Conservation (phyloP, 2,113 vertebrate species). For the Lasiurus cinereus region DNA sequence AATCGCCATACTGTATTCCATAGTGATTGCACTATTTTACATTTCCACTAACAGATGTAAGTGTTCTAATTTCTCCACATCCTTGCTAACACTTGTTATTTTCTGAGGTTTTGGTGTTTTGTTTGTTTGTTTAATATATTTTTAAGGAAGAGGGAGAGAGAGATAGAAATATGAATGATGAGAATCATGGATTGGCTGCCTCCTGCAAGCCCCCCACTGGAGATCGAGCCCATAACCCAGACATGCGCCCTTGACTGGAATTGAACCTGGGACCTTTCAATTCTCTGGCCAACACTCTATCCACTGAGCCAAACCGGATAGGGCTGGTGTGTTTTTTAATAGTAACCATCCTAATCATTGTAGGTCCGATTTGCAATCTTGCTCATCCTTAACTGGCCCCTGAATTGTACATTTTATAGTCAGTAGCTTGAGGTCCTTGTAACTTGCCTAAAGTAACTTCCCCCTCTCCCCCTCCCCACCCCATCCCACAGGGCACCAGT, state of each 20-base stretch:
- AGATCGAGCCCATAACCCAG: too few species aligned
- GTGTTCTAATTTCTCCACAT: background rate
- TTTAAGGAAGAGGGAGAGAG: background rate
- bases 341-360: background rate
- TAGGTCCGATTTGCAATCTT: background rate
- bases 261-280: too few species aligned
- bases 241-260: too few species aligned
- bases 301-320: too few species aligned
- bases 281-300: too few species aligned
- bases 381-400: background rate
- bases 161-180: background rate
- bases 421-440: background rate
- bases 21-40: background rate
- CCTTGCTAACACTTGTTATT: background rate
- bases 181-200: too few species aligned
- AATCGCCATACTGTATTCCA: background rate
- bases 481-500: background rate
- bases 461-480: too few species aligned
- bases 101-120: background rate
- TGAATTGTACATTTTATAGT: background rate
- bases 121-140: background rate
- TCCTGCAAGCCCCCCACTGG: too few species aligned
- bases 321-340: background rate
- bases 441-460: background rate
- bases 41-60: background rate